These are phyloP conservation scores for Leptinotarsa haldemani DNA, from an alignment of 2,888 invertebrate species.

Conservation along the genomic window DNA sequence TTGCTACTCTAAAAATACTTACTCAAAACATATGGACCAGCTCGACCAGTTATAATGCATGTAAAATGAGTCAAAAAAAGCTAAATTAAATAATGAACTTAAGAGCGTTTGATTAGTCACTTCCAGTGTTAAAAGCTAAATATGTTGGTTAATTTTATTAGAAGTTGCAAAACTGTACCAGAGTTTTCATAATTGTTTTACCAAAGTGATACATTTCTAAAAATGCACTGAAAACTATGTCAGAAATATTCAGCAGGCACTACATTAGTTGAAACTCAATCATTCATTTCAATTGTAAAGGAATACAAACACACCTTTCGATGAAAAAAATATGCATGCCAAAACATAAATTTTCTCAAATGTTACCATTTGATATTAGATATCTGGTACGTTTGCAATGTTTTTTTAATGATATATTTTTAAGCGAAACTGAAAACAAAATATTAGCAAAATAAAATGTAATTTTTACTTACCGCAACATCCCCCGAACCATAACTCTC, in stretches of 20 bases:
- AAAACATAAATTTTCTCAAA: background rate
- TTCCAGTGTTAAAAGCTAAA: background rate
- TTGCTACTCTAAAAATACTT: conserved; percentile 7
- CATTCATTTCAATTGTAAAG: background rate
- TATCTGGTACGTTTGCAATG: background rate
- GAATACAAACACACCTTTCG: background rate
- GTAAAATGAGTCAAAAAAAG: conserved; percentile 1
- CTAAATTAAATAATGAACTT: conserved; percentile 12
- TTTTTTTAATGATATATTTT: background rate
- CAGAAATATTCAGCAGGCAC: too few relatives aligned
- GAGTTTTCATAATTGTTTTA: background rate
- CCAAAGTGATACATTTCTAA: background rate
- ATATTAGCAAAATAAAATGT: conserved; percentile 2
- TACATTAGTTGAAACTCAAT: too few relatives aligned
- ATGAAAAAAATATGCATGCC: background rate
- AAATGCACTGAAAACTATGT: background rate
- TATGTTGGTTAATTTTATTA: background rate
- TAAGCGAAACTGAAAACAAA: conserved; percentile 7
- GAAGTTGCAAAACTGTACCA: background rate
- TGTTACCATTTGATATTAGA: background rate
- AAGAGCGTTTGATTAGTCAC: conserved; percentile 7
- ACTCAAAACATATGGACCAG: conserved; percentile 8
- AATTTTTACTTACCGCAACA: conserved; percentile 35
- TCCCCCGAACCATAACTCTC: conserved; percentile 19
- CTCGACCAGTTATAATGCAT: conserved; percentile 1